A percentile compares a stretch with the other conserved stretches of the same genome.
Evolutionary conservation across 2,888 invertebrate species (phyloP).

Genomic region (Baccha elongata): DNA sequence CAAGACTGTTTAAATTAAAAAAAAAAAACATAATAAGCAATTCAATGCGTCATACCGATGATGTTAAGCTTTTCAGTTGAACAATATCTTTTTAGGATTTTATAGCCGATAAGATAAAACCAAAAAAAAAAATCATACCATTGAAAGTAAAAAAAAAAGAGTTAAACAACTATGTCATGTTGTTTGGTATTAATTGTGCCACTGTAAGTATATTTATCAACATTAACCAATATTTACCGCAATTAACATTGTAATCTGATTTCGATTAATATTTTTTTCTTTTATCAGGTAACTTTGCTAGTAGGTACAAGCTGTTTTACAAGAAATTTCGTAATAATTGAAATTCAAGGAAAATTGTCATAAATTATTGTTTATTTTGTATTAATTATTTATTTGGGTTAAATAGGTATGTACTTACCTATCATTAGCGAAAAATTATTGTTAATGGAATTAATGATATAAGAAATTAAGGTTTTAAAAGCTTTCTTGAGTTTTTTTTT

Average conservation of each 20-base stretch:
- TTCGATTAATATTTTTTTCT: no score
- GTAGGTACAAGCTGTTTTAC: no score
- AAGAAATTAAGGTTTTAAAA: no score
- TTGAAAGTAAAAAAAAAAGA: neutral
- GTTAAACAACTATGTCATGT: slow-evolving; percentile 34
- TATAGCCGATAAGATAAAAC: slow-evolving; percentile 25
- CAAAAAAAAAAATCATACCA: neutral
- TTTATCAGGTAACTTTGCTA: no score
- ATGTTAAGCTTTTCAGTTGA: neutral
- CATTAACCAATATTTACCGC: slow-evolving; percentile 47
- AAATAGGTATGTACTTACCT: no score
- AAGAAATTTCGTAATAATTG: no score
- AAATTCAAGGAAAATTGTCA: no score
- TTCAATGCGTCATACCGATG: neutral
- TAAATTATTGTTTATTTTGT: no score
- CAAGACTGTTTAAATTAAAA: neutral
- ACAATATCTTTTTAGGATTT: slow-evolving; percentile 11
- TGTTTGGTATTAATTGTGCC: slow-evolving; percentile 49
- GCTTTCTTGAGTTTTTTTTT: no score
- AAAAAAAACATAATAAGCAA: neutral
- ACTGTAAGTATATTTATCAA: slow-evolving; percentile 27
- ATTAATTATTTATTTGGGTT: no score
- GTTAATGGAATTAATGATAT: no score
- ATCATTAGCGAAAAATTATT: no score
- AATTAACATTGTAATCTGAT: slow-evolving; percentile 38